Percentiles rank a stretch among this genome's conserved stretches.
phyloP scores from a whole-genome alignment of 1,140 invertebrate genomes.

The Macrosteles quadrilineatus region DNA sequence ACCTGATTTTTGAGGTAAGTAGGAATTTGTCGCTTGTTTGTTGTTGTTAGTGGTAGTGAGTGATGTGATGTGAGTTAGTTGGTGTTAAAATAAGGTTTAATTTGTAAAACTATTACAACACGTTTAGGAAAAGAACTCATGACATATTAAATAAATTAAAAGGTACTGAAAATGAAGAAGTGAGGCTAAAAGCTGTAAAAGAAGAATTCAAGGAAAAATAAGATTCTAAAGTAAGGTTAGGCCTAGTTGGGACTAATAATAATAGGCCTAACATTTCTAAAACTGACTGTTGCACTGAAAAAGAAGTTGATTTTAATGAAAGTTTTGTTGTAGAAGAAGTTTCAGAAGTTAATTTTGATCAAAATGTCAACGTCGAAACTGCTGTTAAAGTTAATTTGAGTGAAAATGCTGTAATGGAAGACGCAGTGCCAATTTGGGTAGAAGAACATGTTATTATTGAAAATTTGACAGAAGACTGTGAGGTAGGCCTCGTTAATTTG shows the following conservation, averaged over 20 bases:
- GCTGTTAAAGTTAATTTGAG: not conserved
- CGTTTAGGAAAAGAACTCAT: slow-evolving; percentile 17
- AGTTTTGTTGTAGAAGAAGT: not conserved
- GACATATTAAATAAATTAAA: not conserved
- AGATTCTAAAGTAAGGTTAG: too few relatives aligned
- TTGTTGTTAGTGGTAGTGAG: not conserved
- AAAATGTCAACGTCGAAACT: not conserved
- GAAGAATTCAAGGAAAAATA: not conserved
- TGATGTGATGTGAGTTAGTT: not conserved
- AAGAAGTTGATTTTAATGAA: too few relatives aligned
- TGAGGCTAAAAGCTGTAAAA: not conserved
- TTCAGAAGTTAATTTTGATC: not conserved
- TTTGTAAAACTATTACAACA: not conserved
- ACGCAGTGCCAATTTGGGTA: too few relatives aligned
- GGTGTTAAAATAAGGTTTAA: not conserved
- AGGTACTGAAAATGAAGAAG: too few relatives aligned
- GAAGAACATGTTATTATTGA: not conserved
- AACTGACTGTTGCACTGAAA: too few relatives aligned
- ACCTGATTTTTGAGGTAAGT: too few relatives aligned
- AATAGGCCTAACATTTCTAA: too few relatives aligned
- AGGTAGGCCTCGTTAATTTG: not conserved
- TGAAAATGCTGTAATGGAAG: too few relatives aligned
- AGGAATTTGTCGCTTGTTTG: too few relatives aligned
- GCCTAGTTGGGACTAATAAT: too few relatives aligned
- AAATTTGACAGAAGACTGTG: slow-evolving; percentile 9